Evolutionary conservation across 2,113 vertebrate species (phyloP).

Genomic region (Megaceryle torquata): DNA sequence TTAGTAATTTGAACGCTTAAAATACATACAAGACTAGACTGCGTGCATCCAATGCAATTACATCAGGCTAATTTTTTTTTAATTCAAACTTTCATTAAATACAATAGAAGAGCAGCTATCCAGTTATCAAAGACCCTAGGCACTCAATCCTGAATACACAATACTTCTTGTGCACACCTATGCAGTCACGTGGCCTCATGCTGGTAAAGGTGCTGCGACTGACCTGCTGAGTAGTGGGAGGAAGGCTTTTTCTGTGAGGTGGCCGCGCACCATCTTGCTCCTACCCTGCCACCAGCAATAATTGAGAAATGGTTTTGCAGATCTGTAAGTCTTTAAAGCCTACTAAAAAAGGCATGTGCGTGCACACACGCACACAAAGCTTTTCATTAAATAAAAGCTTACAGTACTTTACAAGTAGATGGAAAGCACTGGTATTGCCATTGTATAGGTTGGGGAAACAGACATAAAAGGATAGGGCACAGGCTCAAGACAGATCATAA

Average conservation of each 20-base stretch:
- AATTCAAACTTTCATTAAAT: not conserved
- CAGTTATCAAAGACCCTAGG: not conserved
- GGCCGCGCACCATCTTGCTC: rapidly evolving
- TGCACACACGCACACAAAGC: not conserved
- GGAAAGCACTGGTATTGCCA: not conserved
- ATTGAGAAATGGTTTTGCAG: not conserved
- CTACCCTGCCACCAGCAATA: not conserved
- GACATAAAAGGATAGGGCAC: not conserved
- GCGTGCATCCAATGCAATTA: not conserved
- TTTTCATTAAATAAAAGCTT: not conserved
- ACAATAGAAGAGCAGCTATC: not conserved
- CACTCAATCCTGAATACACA: not conserved
- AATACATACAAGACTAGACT: not conserved
- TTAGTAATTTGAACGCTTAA: not conserved
- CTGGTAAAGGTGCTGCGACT: not conserved
- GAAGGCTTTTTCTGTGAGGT: not conserved
- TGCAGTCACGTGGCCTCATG: not conserved
- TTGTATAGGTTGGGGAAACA: not conserved
- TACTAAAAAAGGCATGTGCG: not conserved
- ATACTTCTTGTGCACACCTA: not conserved
- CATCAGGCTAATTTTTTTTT: not conserved
- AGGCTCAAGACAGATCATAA: not conserved
- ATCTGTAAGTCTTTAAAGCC: constrained; percentile 47
- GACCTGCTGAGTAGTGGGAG: not conserved
- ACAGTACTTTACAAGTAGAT: not conserved